Base-by-base conservation (phyloP, 1,140 invertebrate species). In the Zaprionus nigranus region DNA sequence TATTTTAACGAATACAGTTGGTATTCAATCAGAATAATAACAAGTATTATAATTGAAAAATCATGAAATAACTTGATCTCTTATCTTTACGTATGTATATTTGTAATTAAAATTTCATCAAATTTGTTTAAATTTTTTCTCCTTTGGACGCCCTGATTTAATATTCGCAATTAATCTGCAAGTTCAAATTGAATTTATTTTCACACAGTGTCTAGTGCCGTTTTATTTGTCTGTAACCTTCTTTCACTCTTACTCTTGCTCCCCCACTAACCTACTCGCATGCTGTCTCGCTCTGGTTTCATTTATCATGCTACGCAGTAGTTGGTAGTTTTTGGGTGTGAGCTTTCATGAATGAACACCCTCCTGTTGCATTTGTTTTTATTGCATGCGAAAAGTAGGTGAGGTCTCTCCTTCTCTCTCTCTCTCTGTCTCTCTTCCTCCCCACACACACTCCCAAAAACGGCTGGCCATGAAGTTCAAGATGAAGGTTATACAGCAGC, bases 331-430 rank as follows among this genome's bases (percentile, higher is more conserved):
- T 73, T 53, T 59, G 67, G 67, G 67, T 75, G 53, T 87, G 77
- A 70, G 80, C 75, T 71, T 79, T 67, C 81, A 90, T 90, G 85
- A 90, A 90, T 90, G 85, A 90, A 90, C 79, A 82, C 79, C 86
- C 86, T 90, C 85, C 85, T 90, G 85, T 90, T 90, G 85, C 85
- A 90, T 90, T 90, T 90, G 86, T 90, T 90, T 85, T 82, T 79
- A 81, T 75, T 83, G 76, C 54, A 66, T 54, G 79, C 64, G 74
- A 60, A 75, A 56, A 46, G 64, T 60, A 46, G 65, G 34, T 59
- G 57, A 69, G 56, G 65, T 63, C 64, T 22, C 12, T 12, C 13
- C 22, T 34, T 34, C 57, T 9, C 58, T 51, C 24, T 9, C 20
- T 15, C 22, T 15, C 22, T 13, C 36, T 30, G 40, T 40, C 54